Evolutionary conservation across 1,140 invertebrate genomes (phyloP), one percentile per base, ranked within the genome.

Genomic region (Ceratoteleas bidentatus): DNA sequence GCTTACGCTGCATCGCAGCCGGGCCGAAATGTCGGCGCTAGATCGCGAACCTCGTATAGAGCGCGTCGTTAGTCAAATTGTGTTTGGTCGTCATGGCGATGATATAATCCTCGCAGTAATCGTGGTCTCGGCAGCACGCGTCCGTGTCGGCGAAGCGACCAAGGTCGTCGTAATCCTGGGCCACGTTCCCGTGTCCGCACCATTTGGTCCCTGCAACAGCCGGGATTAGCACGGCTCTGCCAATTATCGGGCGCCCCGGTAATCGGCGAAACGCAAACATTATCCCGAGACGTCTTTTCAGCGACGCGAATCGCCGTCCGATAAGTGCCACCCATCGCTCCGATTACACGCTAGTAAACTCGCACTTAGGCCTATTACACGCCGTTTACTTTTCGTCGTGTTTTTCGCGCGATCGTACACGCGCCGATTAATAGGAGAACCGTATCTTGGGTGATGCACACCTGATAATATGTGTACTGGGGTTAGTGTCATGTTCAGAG

Each of bases 121-220:
- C 96, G 82, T 97, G 96, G 0, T 92, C 92, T 0, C 96, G 90
- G 88, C 96, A 97, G 85, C 96, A 97, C 34, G 89, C 93, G 86
- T 97, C 96, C 0, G 95, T 93, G 49, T 95, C 93, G 9, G 86
- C 85, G 36, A 93, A 92, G 6, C 86, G 66, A 0, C 96, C 96
- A 6, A 97, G 89, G 84, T 97, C 95, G 32, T 95, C 90, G 78
- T 94, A 94, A 82, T 92, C 90, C 16, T 92, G 87, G 0, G 96
- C 94, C 11, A 94, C 91, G 85, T 96, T 95, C 2, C 96, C 96
- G 2, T 93, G 92, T 36, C 96, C 96, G 85, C 94, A 95, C 94
- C 94, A 95, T 85, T 94, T 93, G 34, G 94, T 95, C 15, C 93
- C 92, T 91, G 72, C 38, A 77, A 75, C 49, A 68, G 0, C 64